Evolutionary conservation across 2,113 vertebrate species (phyloP).

Genomic region (Strix aluco): DNA sequence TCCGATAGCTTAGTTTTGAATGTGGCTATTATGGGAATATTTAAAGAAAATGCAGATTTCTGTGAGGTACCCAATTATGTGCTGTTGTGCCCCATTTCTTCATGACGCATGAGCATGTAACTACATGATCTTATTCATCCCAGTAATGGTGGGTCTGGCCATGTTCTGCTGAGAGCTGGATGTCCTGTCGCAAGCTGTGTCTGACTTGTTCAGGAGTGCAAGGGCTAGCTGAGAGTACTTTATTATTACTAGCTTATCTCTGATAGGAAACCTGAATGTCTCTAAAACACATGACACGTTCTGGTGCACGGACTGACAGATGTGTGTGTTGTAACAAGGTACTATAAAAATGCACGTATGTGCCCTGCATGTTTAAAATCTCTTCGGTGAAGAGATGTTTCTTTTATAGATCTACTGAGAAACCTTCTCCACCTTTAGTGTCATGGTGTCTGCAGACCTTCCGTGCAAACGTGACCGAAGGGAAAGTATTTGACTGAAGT

Average conservation of each 20-base stretch:
- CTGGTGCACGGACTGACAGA: background rate
- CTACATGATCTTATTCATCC: background rate
- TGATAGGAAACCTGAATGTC: background rate
- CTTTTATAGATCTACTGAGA: background rate
- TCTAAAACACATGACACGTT: accelerated
- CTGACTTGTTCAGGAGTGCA: too few species aligned
- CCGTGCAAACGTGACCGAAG: too few species aligned
- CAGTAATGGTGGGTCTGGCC: background rate
- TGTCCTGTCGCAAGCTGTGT: background rate
- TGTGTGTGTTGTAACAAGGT: background rate
- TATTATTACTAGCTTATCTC: background rate
- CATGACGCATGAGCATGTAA: accelerated
- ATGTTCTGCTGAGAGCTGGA: background rate
- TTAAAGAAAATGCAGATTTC: background rate
- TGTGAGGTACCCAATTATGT: background rate
- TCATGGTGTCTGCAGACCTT: too few species aligned
- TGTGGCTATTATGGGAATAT: background rate
- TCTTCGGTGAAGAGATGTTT: background rate
- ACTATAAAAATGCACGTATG: background rate
- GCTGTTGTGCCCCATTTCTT: background rate
- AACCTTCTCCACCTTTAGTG: background rate
- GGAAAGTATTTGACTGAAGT: background rate
- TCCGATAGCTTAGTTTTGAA: background rate
- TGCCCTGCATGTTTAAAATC: background rate
- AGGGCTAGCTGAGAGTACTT: background rate